Evolutionary conservation across 2,888 invertebrate genomes (phyloP), one percentile per base, ranked within the genome.

Genomic region (Trichogramma evanescens): DNA sequence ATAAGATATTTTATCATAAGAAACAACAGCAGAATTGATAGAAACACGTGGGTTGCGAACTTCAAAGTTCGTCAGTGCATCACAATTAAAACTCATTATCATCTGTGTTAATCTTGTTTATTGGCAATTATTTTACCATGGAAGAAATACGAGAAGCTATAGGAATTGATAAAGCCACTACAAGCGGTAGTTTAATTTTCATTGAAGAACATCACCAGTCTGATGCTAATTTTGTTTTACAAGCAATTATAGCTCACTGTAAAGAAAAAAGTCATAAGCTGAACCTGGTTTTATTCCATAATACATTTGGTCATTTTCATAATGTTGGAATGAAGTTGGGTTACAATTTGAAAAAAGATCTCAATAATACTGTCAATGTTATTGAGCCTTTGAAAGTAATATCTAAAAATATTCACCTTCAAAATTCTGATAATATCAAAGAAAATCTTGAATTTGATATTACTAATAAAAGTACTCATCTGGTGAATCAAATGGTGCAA

Each of bases 241-340:
- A 85, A 71, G 84, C 87, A 68, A 79, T 89, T 9, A 76, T 89
- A 54, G 82, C 83, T 0, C 82, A 88, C 67, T 83, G 84, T 44
- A 73, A 86, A 54, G 83, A 84, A 67, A 83, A 83, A 63, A 83
- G 84, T 63, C 78, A 81, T 59, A 82, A 82, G 56, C 77, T 86
- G 5, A 80, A 89, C 67, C 77, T 90, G 53, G 79, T 89, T 54
- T 83, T 86, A 54, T 80, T 87, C 63, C 90, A 90, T 72, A 87
- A 89, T 70, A 84, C 86, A 2, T 79, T 87, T 53, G 82, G 83
- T 57, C 90, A 91, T 72, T 91, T 89, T 70, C 86, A 88, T 62
- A 87, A 85, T 77, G 83, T 89, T 83, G 88, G 89, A 9, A 84
- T 87, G 71, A 86, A 88, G 69, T 80, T 90, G 71, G 89, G 89